Evolutionary conservation across 2,113 vertebrate genomes (phyloP).

Genomic region (Rhea pennata): DNA sequence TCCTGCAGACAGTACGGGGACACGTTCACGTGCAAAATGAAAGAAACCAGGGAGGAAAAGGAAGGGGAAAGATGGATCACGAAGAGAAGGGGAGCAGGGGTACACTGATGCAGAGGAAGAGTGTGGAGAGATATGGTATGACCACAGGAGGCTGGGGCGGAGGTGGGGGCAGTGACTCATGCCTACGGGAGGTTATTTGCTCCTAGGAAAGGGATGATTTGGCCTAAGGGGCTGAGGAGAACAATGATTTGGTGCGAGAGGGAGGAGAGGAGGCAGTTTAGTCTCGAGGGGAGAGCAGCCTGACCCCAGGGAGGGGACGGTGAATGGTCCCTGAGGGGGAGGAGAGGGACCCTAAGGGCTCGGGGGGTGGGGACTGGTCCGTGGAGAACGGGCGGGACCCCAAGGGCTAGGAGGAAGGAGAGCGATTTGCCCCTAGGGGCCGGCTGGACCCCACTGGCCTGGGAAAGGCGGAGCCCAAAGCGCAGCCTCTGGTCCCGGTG

Average conservation of each 20-base stretch:
- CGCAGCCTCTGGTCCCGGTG: too few species aligned
- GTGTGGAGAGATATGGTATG: fast-evolving
- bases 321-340: neutral
- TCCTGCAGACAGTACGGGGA: neutral
- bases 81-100: neutral
- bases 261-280: neutral
- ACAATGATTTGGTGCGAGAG: neutral
- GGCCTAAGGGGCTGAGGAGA: neutral
- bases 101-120: too few species aligned
- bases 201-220: too few species aligned
- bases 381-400: too few species aligned
- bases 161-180: neutral
- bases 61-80: neutral
- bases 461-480: too few species aligned
- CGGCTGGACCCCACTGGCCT: too few species aligned
- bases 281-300: fast-evolving
- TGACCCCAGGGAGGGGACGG: neutral
- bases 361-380: too few species aligned
- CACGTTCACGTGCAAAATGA: neutral
- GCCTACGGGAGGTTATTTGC: neutral
- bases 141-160: neutral
- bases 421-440: too few species aligned
- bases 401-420: neutral
- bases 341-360: neutral
- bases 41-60: neutral